These are phyloP conservation scores for Helostoma temminkii DNA, from an alignment of 2,797 vertebrate genomes.

Conservation along the genomic window DNA sequence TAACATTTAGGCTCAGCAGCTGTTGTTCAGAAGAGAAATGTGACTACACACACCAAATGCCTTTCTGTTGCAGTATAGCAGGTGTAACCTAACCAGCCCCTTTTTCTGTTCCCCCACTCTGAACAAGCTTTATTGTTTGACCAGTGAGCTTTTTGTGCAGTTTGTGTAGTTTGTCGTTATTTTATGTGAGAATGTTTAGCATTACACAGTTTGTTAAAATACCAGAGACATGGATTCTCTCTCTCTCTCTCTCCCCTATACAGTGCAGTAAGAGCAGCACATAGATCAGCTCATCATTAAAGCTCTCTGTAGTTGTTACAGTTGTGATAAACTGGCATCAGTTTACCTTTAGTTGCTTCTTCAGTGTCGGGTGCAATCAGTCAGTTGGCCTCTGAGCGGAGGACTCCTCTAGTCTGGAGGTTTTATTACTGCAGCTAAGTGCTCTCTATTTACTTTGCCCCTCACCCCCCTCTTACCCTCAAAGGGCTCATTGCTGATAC, in stretches of 20 bases:
- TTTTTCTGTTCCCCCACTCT: slow-evolving; percentile 11
- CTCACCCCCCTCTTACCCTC: slow-evolving; percentile 22
- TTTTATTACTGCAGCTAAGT: slow-evolving; percentile 68
- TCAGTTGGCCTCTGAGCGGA: slow-evolving; percentile 46
- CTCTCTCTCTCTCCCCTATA: neutral
- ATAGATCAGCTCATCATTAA: neutral
- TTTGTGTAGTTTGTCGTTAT: neutral
- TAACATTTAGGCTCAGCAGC: slow-evolving; percentile 20
- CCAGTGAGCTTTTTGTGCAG: neutral
- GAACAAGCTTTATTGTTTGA: slow-evolving; percentile 5
- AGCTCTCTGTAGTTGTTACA: slow-evolving; percentile 13
- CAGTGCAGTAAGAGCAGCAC: neutral
- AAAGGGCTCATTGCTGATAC: slow-evolving; percentile 36
- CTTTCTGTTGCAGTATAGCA: slow-evolving; percentile 21
- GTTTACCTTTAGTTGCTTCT: slow-evolving; percentile 27
- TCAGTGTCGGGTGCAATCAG: slow-evolving; percentile 15
- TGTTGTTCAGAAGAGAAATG: slow-evolving; percentile 4
- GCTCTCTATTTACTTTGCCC: slow-evolving; percentile 67
- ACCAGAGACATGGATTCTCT: neutral
- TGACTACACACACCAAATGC: slow-evolving; percentile 29
- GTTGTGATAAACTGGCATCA: slow-evolving; percentile 19
- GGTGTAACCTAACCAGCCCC: slow-evolving; percentile 27
- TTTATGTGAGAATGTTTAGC: neutral
- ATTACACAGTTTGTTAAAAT: neutral
- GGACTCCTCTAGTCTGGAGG: slow-evolving; percentile 31